phyloP scores from a whole-genome alignment of 1,140 invertebrate genomes.

The Calephelis virginiensis region DNA sequence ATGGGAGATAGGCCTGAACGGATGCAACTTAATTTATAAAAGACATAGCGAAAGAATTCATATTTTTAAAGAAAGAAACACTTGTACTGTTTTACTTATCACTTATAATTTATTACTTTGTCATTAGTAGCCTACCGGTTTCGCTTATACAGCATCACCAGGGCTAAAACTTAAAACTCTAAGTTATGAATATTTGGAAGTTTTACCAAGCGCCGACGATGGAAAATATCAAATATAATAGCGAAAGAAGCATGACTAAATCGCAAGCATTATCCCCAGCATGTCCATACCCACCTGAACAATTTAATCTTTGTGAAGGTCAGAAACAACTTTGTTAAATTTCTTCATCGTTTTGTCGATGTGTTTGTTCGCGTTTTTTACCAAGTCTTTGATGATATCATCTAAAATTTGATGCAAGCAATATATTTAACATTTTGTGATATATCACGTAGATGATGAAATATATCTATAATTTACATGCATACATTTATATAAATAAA shows the following conservation, averaged over 20 bases:
- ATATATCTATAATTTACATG: not conserved
- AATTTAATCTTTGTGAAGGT: slow-evolving; percentile 46
- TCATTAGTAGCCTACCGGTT: no score
- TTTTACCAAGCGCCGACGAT: no score
- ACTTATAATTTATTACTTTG: no score
- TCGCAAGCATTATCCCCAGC: slow-evolving; percentile 29
- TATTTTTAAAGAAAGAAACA: no score
- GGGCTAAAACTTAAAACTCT: no score
- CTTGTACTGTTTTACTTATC: no score
- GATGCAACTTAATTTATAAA: not conserved
- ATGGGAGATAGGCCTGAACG: no score
- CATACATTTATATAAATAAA: no score
- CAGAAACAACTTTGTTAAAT: slow-evolving; percentile 44
- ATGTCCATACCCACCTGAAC: slow-evolving; percentile 37
- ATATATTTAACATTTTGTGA: not conserved
- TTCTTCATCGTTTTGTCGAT: slow-evolving; percentile 55
- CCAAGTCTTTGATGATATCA: slow-evolving; percentile 49
- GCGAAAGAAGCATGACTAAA: not conserved
- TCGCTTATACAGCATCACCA: no score
- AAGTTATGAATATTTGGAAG: no score
- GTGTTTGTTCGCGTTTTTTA: slow-evolving; percentile 48
- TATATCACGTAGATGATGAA: not conserved
- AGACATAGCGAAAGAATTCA: not conserved
- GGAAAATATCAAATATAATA: no score
- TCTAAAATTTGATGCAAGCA: slow-evolving; percentile 31